These are phyloP conservation scores for Percopsis transmontana DNA, from an alignment of 2,113 vertebrate species.

Conservation along the genomic window DNA sequence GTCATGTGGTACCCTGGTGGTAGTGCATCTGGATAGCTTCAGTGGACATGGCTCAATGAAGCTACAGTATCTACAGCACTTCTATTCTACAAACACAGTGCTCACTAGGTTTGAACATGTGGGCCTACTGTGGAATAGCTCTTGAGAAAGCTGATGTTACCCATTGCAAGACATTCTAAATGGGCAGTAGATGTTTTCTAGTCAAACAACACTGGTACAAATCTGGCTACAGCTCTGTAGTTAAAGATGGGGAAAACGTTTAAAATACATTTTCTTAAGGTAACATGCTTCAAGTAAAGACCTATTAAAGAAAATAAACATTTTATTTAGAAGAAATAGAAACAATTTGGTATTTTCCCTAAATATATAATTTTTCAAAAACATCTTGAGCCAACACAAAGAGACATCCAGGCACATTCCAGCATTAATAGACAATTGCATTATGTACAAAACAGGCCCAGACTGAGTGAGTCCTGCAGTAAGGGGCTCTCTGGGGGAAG, in stretches of 20 bases:
- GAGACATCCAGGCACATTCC: constrained; percentile 49
- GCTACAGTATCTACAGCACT: neutral
- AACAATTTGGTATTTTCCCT: constrained; percentile 33
- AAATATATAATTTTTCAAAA: constrained; percentile 12
- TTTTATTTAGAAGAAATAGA: constrained; percentile 54
- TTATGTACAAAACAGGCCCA: constrained; percentile 61
- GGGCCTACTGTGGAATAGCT: too few relatives aligned
- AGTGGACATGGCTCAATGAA: too few relatives aligned
- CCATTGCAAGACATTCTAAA: too few relatives aligned
- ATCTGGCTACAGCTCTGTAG: too few relatives aligned
- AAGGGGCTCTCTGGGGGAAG: constrained; percentile 46
- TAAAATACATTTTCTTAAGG: neutral
- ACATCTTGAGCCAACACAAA: constrained; percentile 23
- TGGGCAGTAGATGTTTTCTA: too few relatives aligned
- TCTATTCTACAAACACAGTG: too few relatives aligned
- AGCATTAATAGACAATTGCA: constrained; percentile 39
- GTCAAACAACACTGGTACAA: too few relatives aligned
- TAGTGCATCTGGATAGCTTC: neutral
- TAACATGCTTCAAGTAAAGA: neutral
- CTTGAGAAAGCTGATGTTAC: too few relatives aligned
- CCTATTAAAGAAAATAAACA: constrained; percentile 55
- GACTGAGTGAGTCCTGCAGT: constrained; percentile 49
- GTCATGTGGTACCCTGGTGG: constrained; percentile 13
- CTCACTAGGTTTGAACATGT: too few relatives aligned
- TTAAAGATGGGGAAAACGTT: neutral